Evolutionary conservation across 2,797 vertebrate genomes (phyloP).

Genomic region (Rousettus madagascariensis): DNA sequence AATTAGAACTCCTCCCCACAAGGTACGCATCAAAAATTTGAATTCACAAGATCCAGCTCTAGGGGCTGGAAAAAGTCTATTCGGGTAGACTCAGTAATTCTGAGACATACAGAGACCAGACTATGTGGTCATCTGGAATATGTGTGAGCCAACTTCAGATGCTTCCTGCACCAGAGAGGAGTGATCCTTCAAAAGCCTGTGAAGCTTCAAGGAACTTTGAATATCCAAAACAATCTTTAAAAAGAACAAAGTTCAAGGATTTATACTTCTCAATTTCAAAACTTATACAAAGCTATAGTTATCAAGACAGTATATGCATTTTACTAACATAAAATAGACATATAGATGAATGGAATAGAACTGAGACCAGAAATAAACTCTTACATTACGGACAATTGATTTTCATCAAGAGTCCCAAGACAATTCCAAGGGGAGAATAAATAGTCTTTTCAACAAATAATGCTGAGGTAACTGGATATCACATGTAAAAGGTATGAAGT

Average conservation of each 20-base stretch:
- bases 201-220: not conserved
- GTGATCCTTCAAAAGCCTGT: not conserved
- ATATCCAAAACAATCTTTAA: not conserved
- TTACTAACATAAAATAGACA: not conserved
- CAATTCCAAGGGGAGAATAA: not conserved
- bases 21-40: not conserved
- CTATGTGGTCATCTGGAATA: not conserved
- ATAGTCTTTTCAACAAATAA: constrained; percentile 1
- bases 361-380: not conserved
- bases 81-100: not conserved
- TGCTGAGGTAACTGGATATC: not conserved
- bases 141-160: not conserved
- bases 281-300: not conserved
- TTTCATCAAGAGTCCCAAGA: not conserved
- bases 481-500: not conserved
- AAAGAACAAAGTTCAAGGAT: not conserved
- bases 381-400: not conserved
- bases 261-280: not conserved
- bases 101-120: not conserved
- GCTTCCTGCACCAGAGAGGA: not conserved
- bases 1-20: not conserved
- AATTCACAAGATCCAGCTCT: not conserved
- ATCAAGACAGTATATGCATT: not conserved
- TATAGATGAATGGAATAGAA: not conserved
- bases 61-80: not conserved